Evolutionary conservation across 2,113 vertebrate species (phyloP), one percentile per base, ranked within the genome.

Genomic region (Otis tarda): DNA sequence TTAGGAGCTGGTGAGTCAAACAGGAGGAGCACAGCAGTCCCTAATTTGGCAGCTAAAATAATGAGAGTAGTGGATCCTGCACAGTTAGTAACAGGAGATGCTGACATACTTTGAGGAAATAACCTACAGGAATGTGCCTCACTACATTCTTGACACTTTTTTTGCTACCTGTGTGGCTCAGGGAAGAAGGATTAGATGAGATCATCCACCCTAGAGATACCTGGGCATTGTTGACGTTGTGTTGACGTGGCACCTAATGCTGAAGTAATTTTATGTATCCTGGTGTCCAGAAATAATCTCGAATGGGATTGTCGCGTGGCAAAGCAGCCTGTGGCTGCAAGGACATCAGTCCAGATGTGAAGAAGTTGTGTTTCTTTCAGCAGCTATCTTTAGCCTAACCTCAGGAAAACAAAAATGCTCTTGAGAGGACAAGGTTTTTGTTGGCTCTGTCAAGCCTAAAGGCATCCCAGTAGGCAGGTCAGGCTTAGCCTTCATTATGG

Each of bases 391-490:
- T 70, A 91, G 70, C 12, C 14, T 85, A 76, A 83, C 63, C 69
- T 78, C 47, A 50, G 6, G 49, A 81, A 90, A 92, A 78, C 83
- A 90, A 78, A 80, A 94, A 28, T 33, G 23, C n/a, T 89, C 59
- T 92, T 69, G 59, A 89, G 76, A 86, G 12, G 59, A 74, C 73
- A 53, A 71, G 75, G 80, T 89, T 95, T 95, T 90, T 79, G 45
- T 95, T 95, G 95, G 91, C 89, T 84, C 57, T 53, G 18, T 27
- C 31, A 79, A 82, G 8, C 35, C 24, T 71, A 18, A 63, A 91
- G 53, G 13, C 83, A 83, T 95, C 67, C 56, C 47, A 55, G 73
- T 13, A 73, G 49, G 57, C 43, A 80, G 49, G 59, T 63, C 76
- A 82, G 68, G 50, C 56, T 37, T 47, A 79, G 76, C 89, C 83